Percentiles rank a stretch among this genome's conserved stretches.
Conservation (phyloP, 2,113 vertebrate genomes). For the Sylvia atricapilla region DNA sequence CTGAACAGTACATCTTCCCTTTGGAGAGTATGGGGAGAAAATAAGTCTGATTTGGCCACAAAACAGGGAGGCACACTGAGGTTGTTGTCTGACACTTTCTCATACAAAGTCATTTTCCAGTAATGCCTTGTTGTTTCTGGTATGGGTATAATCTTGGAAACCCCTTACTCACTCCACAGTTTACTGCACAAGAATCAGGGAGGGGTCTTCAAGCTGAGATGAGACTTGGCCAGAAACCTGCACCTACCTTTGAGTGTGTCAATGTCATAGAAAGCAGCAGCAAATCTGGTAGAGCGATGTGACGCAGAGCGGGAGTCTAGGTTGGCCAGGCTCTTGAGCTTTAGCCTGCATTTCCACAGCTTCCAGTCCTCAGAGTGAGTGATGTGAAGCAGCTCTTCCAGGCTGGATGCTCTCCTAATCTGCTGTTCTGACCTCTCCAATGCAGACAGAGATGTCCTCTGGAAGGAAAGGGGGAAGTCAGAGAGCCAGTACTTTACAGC, state of each 20-base stretch:
- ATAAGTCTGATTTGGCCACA: background rate
- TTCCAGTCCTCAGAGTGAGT: slow-evolving; percentile 94
- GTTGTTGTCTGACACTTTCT: background rate
- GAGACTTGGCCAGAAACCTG: background rate
- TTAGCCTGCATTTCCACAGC: slow-evolving; percentile 90
- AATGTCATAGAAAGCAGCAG: slow-evolving; percentile 87
- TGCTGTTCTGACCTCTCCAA: slow-evolving; percentile 84
- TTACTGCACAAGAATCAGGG: background rate
- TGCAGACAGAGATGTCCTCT: slow-evolving; percentile 70
- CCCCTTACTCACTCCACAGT: background rate
- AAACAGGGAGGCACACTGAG: background rate
- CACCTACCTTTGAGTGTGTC: slow-evolving; percentile 90
- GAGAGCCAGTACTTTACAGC: background rate
- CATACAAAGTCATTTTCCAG: background rate
- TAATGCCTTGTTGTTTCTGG: background rate
- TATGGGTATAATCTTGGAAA: background rate
- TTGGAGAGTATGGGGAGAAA: background rate
- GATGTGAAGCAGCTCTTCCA: slow-evolving; percentile 89
- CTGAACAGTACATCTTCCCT: background rate
- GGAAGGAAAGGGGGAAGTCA: background rate
- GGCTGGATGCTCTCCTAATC: slow-evolving; percentile 85
- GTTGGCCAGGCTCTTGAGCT: slow-evolving; percentile 78
- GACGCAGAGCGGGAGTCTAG: slow-evolving; percentile 75
- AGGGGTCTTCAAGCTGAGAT: background rate
- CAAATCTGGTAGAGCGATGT: slow-evolving; percentile 92